phyloP scores from a whole-genome alignment of 2,797 vertebrate genomes.

The Melanotaenia trifasciata region DNA sequence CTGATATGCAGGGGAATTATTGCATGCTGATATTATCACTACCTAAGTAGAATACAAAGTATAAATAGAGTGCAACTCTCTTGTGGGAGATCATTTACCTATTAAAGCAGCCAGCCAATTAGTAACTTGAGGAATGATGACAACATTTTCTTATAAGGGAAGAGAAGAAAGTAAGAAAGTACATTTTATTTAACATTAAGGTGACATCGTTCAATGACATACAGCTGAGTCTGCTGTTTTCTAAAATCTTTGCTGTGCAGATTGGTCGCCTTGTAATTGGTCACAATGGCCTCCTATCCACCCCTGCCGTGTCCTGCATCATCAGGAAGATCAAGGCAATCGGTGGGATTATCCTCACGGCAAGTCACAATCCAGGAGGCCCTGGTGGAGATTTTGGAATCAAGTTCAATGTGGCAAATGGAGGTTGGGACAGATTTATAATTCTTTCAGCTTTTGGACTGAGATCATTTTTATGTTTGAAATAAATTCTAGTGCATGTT shows the following conservation, averaged over 20 bases:
- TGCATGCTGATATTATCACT: constrained; percentile 57
- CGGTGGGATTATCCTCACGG: constrained; percentile 96
- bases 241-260: constrained; percentile 73
- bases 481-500: not conserved
- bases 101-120: constrained; percentile 43
- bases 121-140: constrained; percentile 30
- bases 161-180: not conserved
- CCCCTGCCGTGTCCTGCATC: constrained; percentile 97
- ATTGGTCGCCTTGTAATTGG: constrained; percentile 97
- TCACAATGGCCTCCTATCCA: constrained; percentile 96
- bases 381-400: constrained; percentile 96
- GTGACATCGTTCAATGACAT: not conserved
- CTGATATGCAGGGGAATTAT: constrained; percentile 62
- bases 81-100: constrained; percentile 43
- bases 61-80: constrained; percentile 65
- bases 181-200: not conserved
- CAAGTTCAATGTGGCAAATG: constrained; percentile 97
- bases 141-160: not conserved
- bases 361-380: constrained; percentile 96
- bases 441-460: not conserved
- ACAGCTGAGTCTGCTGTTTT: not conserved
- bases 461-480: not conserved
- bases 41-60: constrained; percentile 63
- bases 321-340: constrained; percentile 99
- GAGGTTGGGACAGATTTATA: constrained; percentile 83